Conservation (phyloP, 92 coral and sea anemone species). For the Micromussa lordhowensis region DNA sequence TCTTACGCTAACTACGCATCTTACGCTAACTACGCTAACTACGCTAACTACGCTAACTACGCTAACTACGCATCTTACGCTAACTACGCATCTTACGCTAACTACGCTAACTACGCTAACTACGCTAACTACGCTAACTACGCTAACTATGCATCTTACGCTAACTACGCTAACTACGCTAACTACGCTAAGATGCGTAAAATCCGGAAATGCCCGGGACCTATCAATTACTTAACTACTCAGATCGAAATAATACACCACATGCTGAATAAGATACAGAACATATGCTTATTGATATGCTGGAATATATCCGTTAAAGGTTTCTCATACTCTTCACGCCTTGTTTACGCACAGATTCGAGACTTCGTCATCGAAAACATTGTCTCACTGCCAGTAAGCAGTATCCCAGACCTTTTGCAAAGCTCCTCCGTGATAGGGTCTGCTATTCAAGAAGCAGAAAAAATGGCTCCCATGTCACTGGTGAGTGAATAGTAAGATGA, state of each 20-base stretch:
- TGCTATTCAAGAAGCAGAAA: not conserved
- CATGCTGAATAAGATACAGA: not conserved
- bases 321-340: not conserved
- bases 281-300: not conserved
- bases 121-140: too few species aligned
- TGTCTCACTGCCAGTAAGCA: not conserved
- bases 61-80: too few species aligned
- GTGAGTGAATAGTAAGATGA: not conserved
- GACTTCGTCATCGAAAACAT: conserved; percentile 15
- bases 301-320: not conserved
- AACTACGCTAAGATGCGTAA: too few species aligned
- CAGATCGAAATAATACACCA: not conserved
- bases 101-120: too few species aligned
- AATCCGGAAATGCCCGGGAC: too few species aligned
- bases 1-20: too few species aligned
- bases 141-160: too few species aligned
- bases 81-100: too few species aligned
- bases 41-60: too few species aligned
- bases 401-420: conserved; percentile 16
- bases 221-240: too few species aligned
- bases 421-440: conserved; percentile 24
- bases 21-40: too few species aligned
- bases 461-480: not conserved
- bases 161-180: too few species aligned
- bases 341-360: not conserved